Evolutionary conservation across 2,113 vertebrate genomes (phyloP), one percentile per base, ranked within the genome.

Genomic region (Cheirogaleus medius): DNA sequence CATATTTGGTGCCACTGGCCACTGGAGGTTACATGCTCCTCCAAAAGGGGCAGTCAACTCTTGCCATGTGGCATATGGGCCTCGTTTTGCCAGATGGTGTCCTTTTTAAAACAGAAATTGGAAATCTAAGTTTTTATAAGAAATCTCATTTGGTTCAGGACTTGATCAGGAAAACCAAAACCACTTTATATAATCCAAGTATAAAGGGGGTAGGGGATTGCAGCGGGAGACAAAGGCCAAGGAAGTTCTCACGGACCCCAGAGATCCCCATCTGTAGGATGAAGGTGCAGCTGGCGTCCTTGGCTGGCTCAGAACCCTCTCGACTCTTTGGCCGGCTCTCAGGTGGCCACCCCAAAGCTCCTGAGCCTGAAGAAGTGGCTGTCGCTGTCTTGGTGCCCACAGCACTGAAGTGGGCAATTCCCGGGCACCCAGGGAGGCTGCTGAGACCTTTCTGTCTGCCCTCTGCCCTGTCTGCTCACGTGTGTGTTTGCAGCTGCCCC

Each of bases 11-110:
- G 17, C 4, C 6, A 6, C 18, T 27, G 44, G 32, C 9, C 32
- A 12, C 27, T 29, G 20, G 39, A 60, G 11, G 32, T 9, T 76
- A 13, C 0, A 0, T 37, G 1, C 6, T 66, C 25, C 21, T 49
- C 20, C 11, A 5, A 15, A 78, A 34, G n/a, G 5, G 34, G 9
- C 56, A 74, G 32, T 32, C 56, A 23, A 8, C 18, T 6, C 8
- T 34, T 76, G 8, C 37, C n/a, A 27, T 20, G 56, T 27, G 32
- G 2, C 27, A 42, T 0, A 0, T 29, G 17, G 81, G 66, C 39
- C n/a, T 56, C 5, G 6, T 84, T 77, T 56, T 80, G 54, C n/a
- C 49, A 34, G 39, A 78, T 11, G 66, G 3, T 56, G 64, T 27
- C 23, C 39, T 89, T 8, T 52, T 80, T 54, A 32, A n/a, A 66